phyloP scores from a whole-genome alignment of 2,797 vertebrate species.

The Crocodylus rhombifer region DNA sequence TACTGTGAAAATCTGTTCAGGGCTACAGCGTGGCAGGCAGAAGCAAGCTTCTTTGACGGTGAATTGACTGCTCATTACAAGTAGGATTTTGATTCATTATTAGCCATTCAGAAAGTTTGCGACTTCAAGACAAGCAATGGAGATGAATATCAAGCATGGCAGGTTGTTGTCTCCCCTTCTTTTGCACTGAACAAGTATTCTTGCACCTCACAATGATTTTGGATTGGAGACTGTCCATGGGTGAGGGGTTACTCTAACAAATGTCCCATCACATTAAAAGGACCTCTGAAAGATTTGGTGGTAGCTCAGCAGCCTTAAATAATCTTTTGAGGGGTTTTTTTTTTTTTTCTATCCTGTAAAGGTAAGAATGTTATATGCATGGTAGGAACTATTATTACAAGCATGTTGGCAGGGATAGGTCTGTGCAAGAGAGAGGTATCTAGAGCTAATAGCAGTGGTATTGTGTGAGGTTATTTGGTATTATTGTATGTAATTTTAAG shows the following conservation, averaged over 20 bases:
- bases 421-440: too few species aligned
- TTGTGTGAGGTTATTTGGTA: too few species aligned
- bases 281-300: neutral
- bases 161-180: neutral
- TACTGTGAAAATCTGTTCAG: neutral
- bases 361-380: too few species aligned
- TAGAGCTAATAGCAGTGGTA: too few species aligned
- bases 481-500: too few species aligned
- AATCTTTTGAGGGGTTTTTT: neutral
- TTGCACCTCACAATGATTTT: fast-evolving
- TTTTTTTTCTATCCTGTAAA: neutral
- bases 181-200: neutral
- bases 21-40: neutral
- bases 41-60: neutral
- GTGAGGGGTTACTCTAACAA: neutral
- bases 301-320: neutral
- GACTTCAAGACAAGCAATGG: neutral
- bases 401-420: too few species aligned
- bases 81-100: conserved; percentile 35
- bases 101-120: conserved; percentile 27
- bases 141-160: neutral
- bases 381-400: too few species aligned
- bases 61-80: conserved; percentile 17
- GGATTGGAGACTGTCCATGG: neutral
- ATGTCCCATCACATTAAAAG: neutral